These are phyloP conservation scores for Macrocentrus cingulum DNA, from an alignment of 1,140 invertebrate genomes.

Conservation along the genomic window DNA sequence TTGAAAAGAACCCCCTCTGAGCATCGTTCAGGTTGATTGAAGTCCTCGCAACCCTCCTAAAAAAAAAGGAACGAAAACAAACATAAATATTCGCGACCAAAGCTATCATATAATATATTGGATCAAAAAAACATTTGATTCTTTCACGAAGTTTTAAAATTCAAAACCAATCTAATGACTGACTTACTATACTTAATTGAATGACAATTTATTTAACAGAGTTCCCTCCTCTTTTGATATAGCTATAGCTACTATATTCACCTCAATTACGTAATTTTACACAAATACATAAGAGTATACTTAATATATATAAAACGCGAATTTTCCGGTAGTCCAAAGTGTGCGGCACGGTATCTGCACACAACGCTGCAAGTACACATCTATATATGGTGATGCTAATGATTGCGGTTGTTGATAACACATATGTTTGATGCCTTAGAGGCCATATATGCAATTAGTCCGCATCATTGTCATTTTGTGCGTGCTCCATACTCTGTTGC, in stretches of 20 bases:
- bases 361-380: no score
- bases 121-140: no score
- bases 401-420: slow-evolving; percentile 41
- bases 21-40: background rate
- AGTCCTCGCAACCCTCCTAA: slow-evolving; percentile 2
- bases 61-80: no score
- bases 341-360: no score
- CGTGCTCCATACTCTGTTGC: background rate
- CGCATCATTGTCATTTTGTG: slow-evolving; percentile 39
- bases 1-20: slow-evolving; percentile 2
- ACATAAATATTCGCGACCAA: no score
- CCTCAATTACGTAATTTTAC: slow-evolving; percentile 53
- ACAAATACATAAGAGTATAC: slow-evolving; percentile 40
- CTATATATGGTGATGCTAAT: slow-evolving; percentile 22
- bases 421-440: slow-evolving; percentile 48
- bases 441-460: slow-evolving; percentile 48
- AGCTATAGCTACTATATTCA: slow-evolving; percentile 52
- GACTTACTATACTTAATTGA: slow-evolving; percentile 42
- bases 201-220: slow-evolving; percentile 53
- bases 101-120: no score
- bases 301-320: no score
- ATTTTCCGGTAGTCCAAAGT: no score
- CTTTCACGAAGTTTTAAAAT: background rate
- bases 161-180: background rate
- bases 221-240: slow-evolving; percentile 47